Conservation (phyloP, 2,797 vertebrate genomes). For the Eulemur rubriventer region DNA sequence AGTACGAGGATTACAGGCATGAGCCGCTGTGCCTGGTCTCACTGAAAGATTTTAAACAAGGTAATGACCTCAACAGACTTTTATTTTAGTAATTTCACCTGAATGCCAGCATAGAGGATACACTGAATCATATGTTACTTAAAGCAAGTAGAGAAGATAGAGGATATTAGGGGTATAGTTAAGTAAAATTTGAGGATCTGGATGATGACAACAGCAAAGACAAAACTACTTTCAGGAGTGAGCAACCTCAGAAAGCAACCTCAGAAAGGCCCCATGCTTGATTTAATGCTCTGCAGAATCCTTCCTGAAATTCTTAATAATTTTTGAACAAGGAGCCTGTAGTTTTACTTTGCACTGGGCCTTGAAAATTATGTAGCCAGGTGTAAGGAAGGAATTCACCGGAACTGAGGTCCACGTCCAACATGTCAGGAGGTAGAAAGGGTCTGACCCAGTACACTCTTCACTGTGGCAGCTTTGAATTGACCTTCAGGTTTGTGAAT, state of each 20-base stretch:
- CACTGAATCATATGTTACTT: not conserved
- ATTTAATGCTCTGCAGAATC: not conserved
- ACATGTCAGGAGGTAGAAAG: not conserved
- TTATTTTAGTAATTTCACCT: not conserved
- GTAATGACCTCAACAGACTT: not conserved
- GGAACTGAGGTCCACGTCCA: not conserved
- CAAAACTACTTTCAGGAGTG: not conserved
- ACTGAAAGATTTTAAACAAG: conserved; percentile 15
- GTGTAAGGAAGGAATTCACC: not conserved
- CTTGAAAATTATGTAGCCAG: not conserved
- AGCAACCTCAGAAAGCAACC: not conserved
- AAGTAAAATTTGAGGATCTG: not conserved
- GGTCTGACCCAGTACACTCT: not conserved
- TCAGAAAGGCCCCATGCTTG: not conserved
- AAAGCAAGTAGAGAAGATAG: not conserved
- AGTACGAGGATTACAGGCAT: too few relatives aligned
- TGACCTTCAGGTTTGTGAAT: not conserved
- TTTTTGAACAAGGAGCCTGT: not conserved
- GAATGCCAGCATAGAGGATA: not conserved
- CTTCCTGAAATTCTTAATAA: not conserved
- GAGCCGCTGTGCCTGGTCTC: too few relatives aligned
- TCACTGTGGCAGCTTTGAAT: not conserved
- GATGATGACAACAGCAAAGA: not conserved
- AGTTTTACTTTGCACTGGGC: not conserved
- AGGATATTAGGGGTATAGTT: not conserved